phyloP scores from a whole-genome alignment of 2,113 vertebrate genomes.

The Brachyistius frenatus region DNA sequence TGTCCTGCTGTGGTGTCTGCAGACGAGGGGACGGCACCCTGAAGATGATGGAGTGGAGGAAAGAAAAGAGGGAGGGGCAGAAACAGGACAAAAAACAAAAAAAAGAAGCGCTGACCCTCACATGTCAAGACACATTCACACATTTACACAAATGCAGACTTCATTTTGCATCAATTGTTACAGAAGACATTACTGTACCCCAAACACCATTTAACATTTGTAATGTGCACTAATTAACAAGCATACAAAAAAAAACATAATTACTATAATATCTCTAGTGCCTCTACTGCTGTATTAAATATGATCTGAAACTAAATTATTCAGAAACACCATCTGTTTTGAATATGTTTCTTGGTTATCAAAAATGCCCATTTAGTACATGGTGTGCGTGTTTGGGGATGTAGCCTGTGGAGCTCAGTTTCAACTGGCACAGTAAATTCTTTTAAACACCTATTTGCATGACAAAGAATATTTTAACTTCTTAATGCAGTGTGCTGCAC shows the following conservation, averaged over 20 bases:
- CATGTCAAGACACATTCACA: not conserved
- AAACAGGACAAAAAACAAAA: not conserved
- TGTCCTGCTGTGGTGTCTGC: conserved; percentile 3
- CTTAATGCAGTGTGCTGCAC: not conserved
- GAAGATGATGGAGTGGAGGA: conserved; percentile 25
- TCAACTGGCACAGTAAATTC: not conserved
- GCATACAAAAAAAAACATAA: not conserved
- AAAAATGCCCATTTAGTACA: not conserved
- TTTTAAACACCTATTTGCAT: conserved; percentile 1
- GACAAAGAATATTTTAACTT: not conserved
- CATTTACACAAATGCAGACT: not conserved
- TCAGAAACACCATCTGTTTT: conserved; percentile 31
- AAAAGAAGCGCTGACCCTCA: not conserved
- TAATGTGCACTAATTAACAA: conserved; percentile 1
- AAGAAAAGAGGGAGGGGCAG: not conserved
- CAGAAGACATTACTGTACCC: not conserved
- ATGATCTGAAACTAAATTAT: conserved; percentile 41
- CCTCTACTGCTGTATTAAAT: conserved; percentile 22
- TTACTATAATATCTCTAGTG: not conserved
- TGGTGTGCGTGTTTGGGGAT: not conserved
- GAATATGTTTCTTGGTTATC: conserved; percentile 12
- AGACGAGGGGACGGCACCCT: not conserved
- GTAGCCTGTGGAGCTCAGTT: not conserved
- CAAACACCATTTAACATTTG: conserved; percentile 9
- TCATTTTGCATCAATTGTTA: not conserved